Evolutionary conservation across 2,888 invertebrate genomes (phyloP).

Genomic region (Adela reaumurella): DNA sequence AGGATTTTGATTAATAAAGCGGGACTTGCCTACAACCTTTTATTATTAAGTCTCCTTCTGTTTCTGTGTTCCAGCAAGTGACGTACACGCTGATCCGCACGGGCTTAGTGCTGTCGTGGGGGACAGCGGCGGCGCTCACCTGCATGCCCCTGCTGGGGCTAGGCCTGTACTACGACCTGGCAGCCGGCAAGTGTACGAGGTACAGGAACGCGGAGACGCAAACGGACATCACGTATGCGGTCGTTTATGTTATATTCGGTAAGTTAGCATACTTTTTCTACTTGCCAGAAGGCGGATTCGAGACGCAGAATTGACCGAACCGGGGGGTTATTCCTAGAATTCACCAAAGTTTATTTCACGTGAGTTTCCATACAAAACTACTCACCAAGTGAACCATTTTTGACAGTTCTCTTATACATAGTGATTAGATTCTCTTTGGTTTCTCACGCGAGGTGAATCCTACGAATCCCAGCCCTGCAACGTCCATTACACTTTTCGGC

Average conservation of each 20-base stretch:
- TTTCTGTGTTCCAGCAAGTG: constrained; percentile 76
- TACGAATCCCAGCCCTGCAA: no score
- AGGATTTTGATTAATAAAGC: no score
- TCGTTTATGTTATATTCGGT: constrained; percentile 75
- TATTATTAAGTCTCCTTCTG: no score
- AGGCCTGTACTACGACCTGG: constrained; percentile 65
- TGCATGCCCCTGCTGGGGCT: constrained; percentile 73
- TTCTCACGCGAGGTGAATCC: no score
- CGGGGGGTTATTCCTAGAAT: no score
- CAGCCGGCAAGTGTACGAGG: constrained; percentile 55
- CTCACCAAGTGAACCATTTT: no score
- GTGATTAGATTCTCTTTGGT: no score
- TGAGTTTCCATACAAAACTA: no score
- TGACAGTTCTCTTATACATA: no score
- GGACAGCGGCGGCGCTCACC: constrained; percentile 65
- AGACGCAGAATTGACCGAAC: not conserved
- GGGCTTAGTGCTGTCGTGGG: constrained; percentile 67
- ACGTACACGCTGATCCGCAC: constrained; percentile 73
- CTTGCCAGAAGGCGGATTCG: not conserved
- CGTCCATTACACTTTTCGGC: no score
- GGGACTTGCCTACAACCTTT: no score
- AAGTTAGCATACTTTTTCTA: constrained; percentile 24
- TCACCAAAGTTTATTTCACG: no score
- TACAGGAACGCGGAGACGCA: constrained; percentile 66
- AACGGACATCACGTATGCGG: constrained; percentile 69